Percentiles rank a stretch among this genome's conserved stretches.
Conservation (phyloP, 2,888 invertebrate genomes). For the Liopterus haemorrhoidalis region DNA sequence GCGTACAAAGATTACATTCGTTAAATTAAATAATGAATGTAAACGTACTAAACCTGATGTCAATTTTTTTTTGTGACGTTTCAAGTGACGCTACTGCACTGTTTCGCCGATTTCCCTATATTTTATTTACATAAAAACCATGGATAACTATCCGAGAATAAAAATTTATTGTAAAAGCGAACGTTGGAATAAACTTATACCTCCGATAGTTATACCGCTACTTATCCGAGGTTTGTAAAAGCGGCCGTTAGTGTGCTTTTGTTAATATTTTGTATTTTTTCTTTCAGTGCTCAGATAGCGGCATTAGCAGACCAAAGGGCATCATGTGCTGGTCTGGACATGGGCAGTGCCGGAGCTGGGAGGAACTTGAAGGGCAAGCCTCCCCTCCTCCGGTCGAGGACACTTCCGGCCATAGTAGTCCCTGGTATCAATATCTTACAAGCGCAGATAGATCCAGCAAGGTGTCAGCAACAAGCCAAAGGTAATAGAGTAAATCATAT, state of each 20-base stretch:
- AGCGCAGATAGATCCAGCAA: conserved; percentile 78
- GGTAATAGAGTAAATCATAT: too few relatives aligned
- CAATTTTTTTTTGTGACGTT: too few relatives aligned
- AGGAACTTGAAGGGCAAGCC: conserved; percentile 45
- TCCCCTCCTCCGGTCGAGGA: conserved; percentile 75
- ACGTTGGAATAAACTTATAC: not conserved
- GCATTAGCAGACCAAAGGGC: conserved; percentile 42
- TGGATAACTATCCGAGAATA: too few relatives aligned
- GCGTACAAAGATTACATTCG: too few relatives aligned
- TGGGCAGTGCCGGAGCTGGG: conserved; percentile 47
- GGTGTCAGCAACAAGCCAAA: too few relatives aligned
- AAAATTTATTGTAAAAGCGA: too few relatives aligned
- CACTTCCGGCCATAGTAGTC: conserved; percentile 80
- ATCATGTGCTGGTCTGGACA: conserved; percentile 52
- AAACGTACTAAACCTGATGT: too few relatives aligned
- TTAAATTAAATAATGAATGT: too few relatives aligned
- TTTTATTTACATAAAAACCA: too few relatives aligned
- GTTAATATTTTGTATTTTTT: conserved; percentile 18
- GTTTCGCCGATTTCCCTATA: too few relatives aligned
- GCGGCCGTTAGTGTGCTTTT: too few relatives aligned
- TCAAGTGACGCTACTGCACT: too few relatives aligned
- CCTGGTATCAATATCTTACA: conserved; percentile 78
- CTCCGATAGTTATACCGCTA: not conserved
- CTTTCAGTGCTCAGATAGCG: conserved; percentile 42
- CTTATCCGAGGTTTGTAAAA: not conserved